Evolutionary conservation across 2,797 vertebrate species (phyloP), one percentile per base, ranked within the genome.

Genomic region (Lepilemur septentrionalis): DNA sequence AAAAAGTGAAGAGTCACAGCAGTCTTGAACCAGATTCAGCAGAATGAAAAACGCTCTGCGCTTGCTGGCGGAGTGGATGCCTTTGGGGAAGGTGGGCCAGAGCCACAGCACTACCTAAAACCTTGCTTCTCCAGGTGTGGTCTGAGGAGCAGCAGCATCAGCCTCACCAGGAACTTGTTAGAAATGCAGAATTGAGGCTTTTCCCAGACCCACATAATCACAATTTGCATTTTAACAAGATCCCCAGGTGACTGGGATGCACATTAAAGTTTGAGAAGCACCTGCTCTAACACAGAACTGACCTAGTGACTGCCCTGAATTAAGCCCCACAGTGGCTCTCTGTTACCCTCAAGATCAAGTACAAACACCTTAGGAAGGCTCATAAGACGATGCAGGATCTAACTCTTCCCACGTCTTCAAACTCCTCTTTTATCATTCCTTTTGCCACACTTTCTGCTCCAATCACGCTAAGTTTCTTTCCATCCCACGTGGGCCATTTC

Each of bases 171-270:
- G 28, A 96, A 72, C 20, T 22, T 87, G 80, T 41, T 48, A 96
- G 80, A 96, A 89, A 93, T 89, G 59, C 70, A 73, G 89, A 73
- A 63, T 86, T 25, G 38, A 89, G 57, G 69, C 85, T 50, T 89
- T 89, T 95, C 38, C 38, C 38, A 92, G 92, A 65, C 32, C 48
- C 41, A 48, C 35, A 35, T 80, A 72, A 78, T 69, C 35, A 79
- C 46, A 79, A 46, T 83, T 85, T 67, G 50, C 41, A 38, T 95
- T 75, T 94, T 91, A 91, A 95, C 50, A 73, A 94, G 87, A 73
- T 75, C 43, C 48, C 70, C 35, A 20, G 43, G 61, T 89, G 46
- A 82, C 6, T 93, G 72, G 73, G 81, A 85, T 46, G 50, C 13
- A 88, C 35, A 9, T 30, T 91, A 28, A 93, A 63, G 48, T 78